Conservation (phyloP, 2,113 vertebrate genomes). For the Aegypius monachus region DNA sequence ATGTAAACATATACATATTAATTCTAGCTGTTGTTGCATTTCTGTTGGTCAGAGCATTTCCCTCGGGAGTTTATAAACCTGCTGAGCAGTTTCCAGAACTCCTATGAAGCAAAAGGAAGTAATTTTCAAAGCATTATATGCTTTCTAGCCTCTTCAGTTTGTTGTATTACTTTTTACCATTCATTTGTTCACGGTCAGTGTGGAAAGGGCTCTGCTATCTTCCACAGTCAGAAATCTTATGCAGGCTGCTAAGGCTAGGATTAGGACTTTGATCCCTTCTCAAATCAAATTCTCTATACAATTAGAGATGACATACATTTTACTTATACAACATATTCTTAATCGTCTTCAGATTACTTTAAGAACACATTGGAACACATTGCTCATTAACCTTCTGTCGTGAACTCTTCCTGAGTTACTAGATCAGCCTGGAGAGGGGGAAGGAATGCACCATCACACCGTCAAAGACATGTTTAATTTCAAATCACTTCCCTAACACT, state of each 20-base stretch:
- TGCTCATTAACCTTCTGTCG: background rate
- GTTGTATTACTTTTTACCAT: background rate
- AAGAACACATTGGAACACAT: background rate
- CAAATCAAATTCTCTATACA: background rate
- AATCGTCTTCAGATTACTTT: background rate
- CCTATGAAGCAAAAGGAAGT: background rate
- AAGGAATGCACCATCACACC: background rate
- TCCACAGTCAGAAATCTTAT: background rate
- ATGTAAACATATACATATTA: background rate
- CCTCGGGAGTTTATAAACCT: background rate
- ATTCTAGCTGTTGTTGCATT: background rate
- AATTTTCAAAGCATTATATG: background rate
- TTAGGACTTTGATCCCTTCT: background rate
- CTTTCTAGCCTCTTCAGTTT: background rate
- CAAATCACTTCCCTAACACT: background rate
- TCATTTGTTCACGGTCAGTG: fast-evolving
- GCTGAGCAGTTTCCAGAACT: background rate
- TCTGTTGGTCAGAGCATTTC: background rate
- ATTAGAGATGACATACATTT: background rate
- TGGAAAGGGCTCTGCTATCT: background rate
- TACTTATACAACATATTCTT: background rate
- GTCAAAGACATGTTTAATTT: background rate
- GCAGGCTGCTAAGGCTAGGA: background rate
- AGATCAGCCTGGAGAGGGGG: no score
- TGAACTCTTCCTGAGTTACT: no score